Base-by-base conservation (phyloP, 92 coral and sea anemone species). In the Pocillopora grandis region DNA sequence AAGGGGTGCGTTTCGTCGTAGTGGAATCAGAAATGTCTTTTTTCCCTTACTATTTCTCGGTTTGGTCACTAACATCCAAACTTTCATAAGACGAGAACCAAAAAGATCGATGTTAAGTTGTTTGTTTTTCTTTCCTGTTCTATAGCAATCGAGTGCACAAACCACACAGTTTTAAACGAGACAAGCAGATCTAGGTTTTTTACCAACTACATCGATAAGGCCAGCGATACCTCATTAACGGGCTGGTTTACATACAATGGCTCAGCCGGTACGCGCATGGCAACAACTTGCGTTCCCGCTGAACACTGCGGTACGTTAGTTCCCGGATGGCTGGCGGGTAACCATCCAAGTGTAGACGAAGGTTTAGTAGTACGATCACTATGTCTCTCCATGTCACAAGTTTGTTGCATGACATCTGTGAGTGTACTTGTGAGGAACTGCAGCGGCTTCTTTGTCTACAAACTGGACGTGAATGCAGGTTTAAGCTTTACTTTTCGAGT, bases 291-390 rank as follows among this genome's bases (percentile, higher is more conserved):
- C 36, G 90, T 87, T 61, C 64, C 73, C 14, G 9, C 73, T 15
- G 58, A 18, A 1, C 76, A 73, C 55, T 87, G 90, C 18, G 90
- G 90, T 10, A 72, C 90, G 10, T 55, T 15, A 2, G 37, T 16
- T 21, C 87, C 86, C 55, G 90, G 82, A 7, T 80, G 90, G 89
- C 60, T 87, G 90, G 56, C n/a, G 67, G 90, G 90, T 1, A 17
- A 23, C 20, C 90, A 87, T 62, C 90, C 90, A 8, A 23, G 13
- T 7, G 75, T 58, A 8, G 62, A 72, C 5, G 87, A 87, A 21
- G 90, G 87, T 1, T 72, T 60, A 58, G 90, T 81, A 4, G 21
- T 7, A n/a, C 86, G 90, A 31, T 59, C 42, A 1, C 76, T 58
- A 56, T 87, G 90, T 55, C 64, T 87, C 63, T 42, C 52, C 8